Evolutionary conservation across 2,888 invertebrate species (phyloP).

Genomic region (Tanypteryx hageni): DNA sequence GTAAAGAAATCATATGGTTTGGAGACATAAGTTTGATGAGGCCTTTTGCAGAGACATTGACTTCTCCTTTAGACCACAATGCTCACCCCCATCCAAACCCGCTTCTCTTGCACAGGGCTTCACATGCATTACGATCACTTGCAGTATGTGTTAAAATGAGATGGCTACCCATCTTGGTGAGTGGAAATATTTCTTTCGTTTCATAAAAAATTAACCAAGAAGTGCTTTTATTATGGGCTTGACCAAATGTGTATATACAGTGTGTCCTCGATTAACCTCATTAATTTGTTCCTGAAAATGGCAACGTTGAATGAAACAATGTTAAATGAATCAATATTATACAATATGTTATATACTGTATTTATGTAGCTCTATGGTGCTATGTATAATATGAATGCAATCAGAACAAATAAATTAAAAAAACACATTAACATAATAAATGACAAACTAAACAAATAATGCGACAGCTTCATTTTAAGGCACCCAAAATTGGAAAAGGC

Average conservation of each 20-base stretch:
- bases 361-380: too few relatives aligned
- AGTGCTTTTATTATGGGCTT: background rate
- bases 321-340: too few relatives aligned
- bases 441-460: too few relatives aligned
- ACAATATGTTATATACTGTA: too few relatives aligned
- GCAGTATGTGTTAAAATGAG: slow-evolving; percentile 92
- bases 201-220: background rate
- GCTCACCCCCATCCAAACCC: slow-evolving; percentile 24
- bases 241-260: background rate
- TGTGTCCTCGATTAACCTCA: too few relatives aligned
- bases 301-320: too few relatives aligned
- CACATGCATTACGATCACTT: slow-evolving; percentile 83
- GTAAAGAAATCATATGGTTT: slow-evolving; percentile 79
- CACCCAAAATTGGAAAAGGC: too few relatives aligned
- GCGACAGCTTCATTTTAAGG: too few relatives aligned
- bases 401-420: too few relatives aligned
- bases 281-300: too few relatives aligned
- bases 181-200: slow-evolving; percentile 69
- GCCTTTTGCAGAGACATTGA: slow-evolving; percentile 72
- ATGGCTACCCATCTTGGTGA: slow-evolving; percentile 93
- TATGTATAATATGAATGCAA: too few relatives aligned
- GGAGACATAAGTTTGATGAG: slow-evolving; percentile 81
- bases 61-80: slow-evolving; percentile 46
- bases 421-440: too few relatives aligned
- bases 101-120: slow-evolving; percentile 47